These are phyloP conservation scores for Arbacia lixula DNA, from an alignment of 53 echinoderm and acorn worm species.

Conservation along the genomic window DNA sequence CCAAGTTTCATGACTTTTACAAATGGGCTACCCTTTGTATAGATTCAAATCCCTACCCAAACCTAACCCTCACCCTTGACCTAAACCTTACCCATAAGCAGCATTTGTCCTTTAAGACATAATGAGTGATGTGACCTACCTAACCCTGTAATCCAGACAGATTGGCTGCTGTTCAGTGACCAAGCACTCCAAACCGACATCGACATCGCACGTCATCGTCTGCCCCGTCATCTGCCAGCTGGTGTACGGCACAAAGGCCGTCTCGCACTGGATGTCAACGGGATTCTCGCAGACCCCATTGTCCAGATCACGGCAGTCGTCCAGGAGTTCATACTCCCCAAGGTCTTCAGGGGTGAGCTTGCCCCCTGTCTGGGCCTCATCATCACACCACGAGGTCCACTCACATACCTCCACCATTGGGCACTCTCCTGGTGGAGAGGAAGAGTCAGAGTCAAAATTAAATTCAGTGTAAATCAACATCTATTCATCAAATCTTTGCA, in stretches of 20 bases:
- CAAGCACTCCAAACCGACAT: slow-evolving; percentile 25
- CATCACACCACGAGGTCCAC: slow-evolving; percentile 59
- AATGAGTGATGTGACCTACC: neutral
- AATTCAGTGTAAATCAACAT: too few relatives aligned
- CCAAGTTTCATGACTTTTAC: too few relatives aligned
- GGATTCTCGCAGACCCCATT: slow-evolving; percentile 33
- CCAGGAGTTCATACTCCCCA: slow-evolving; percentile 47
- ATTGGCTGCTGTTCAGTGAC: neutral
- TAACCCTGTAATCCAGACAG: slow-evolving; percentile 39
- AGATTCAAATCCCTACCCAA: too few relatives aligned
- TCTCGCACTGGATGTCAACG: slow-evolving; percentile 34
- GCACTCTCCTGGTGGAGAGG: slow-evolving; percentile 1
- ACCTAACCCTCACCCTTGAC: too few relatives aligned
- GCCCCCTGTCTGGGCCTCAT: slow-evolving; percentile 15
- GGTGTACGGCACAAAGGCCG: slow-evolving; percentile 1
- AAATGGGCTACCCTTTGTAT: too few relatives aligned
- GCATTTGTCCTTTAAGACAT: neutral
- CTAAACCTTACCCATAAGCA: too few relatives aligned
- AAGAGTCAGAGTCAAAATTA: too few relatives aligned
- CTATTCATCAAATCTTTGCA: too few relatives aligned
- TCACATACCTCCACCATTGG: slow-evolving; percentile 30
- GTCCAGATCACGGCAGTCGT: neutral
- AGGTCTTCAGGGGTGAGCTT: neutral
- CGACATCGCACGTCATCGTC: slow-evolving; percentile 25
- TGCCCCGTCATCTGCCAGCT: slow-evolving; percentile 10